Conservation (phyloP, 2,113 vertebrate genomes). For the Urocolius indicus region DNA sequence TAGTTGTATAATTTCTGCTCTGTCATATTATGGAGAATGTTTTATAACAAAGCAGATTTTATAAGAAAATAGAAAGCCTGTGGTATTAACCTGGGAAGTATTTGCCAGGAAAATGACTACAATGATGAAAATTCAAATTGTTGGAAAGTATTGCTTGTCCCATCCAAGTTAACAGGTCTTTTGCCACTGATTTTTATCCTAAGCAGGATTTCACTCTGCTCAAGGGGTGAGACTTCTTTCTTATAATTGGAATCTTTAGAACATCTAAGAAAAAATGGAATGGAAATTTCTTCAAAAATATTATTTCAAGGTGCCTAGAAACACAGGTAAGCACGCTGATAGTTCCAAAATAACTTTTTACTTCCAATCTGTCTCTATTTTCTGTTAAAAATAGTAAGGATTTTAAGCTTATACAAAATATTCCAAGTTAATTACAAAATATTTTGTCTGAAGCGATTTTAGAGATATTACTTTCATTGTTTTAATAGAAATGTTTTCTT, state of each 20-base stretch:
- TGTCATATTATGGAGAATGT: background rate
- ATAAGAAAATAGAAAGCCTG: background rate
- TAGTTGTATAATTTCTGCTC: background rate
- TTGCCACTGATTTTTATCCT: background rate
- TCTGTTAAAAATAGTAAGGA: background rate
- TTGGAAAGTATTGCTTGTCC: background rate
- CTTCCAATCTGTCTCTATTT: background rate
- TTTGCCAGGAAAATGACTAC: background rate
- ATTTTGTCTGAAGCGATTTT: background rate
- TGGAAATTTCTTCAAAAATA: background rate
- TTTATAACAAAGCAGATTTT: background rate
- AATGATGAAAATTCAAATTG: background rate
- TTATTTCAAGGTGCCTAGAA: background rate
- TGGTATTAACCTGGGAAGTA: background rate
- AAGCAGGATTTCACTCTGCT: background rate
- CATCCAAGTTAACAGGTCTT: background rate
- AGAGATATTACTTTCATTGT: background rate
- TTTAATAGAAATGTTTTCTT: background rate
- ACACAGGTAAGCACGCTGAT: background rate
- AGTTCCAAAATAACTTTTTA: background rate
- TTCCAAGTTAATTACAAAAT: background rate
- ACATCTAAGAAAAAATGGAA: background rate
- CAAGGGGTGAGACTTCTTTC: background rate
- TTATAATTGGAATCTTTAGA: background rate
- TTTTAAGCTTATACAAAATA: background rate